phyloP scores from a whole-genome alignment of 2,797 vertebrate species.

The Acanthis flammea region DNA sequence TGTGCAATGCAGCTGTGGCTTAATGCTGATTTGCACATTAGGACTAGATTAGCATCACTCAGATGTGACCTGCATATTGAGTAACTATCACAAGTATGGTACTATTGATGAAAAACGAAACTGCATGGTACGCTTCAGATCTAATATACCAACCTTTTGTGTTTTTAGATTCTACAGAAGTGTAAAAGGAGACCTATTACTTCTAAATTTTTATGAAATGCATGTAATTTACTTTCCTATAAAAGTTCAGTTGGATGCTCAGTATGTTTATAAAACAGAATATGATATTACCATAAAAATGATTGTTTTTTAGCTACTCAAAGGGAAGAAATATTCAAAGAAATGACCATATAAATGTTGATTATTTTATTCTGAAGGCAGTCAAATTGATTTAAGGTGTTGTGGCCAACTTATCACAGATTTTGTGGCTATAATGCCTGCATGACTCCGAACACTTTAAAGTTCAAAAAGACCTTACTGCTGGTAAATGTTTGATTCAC shows the following conservation, averaged over 20 bases:
- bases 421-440: not conserved
- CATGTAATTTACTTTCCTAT: not conserved
- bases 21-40: constrained; percentile 43
- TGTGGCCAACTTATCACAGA: not conserved
- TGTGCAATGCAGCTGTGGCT: constrained; percentile 20
- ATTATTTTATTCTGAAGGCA: not conserved
- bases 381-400: constrained; percentile 4
- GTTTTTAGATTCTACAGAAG: not conserved
- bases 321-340: not conserved
- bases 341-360: not conserved
- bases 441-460: not conserved
- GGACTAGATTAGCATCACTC: constrained; percentile 16
- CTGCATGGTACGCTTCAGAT: not conserved
- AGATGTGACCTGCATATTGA: constrained; percentile 19
- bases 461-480: not conserved
- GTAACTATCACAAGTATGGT: not conserved
- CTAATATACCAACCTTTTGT: not conserved
- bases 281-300: not conserved
- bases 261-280: not conserved
- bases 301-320: not conserved
- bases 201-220: constrained; percentile 2
- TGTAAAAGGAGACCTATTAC: not conserved
- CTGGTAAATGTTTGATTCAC: not conserved
- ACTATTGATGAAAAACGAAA: constrained; percentile 1
- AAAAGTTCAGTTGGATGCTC: not conserved